Conservation (phyloP, 2,888 invertebrate genomes). For the Xestia c-nigrum region DNA sequence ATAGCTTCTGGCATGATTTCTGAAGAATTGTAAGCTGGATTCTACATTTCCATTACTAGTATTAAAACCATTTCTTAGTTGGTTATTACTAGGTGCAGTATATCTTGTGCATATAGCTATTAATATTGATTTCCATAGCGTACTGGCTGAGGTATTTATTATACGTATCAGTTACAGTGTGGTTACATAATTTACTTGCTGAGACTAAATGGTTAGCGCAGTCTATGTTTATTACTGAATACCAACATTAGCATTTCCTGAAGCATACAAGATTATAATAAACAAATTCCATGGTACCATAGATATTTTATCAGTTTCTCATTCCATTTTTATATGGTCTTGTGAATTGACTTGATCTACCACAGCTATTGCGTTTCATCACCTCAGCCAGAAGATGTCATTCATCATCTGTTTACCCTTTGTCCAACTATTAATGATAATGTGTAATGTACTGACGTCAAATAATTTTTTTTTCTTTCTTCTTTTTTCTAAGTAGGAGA, state of each 20-base stretch:
- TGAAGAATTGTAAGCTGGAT: constrained; percentile 1
- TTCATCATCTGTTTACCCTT: not conserved
- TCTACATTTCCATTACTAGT: constrained; percentile 3
- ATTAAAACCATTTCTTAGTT: constrained; percentile 1
- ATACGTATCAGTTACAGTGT: constrained; percentile 44
- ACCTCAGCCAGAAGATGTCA: not conserved
- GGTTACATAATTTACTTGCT: constrained; percentile 43
- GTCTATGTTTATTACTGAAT: constrained; percentile 38
- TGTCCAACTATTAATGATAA: too few species aligned
- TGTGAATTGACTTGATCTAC: not conserved
- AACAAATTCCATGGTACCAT: constrained; percentile 1
- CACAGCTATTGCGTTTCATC: not conserved
- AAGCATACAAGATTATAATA: constrained; percentile 25
- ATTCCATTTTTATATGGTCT: not conserved
- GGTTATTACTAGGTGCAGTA: not conserved
- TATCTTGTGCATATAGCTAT: constrained; percentile 1
- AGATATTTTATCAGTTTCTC: not conserved
- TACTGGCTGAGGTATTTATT: constrained; percentile 23
- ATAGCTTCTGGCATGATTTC: constrained; percentile 10
- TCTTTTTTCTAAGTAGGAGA: not conserved
- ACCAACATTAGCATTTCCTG: constrained; percentile 43
- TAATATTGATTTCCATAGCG: constrained; percentile 18
- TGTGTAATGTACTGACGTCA: too few species aligned
- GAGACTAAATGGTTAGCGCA: constrained; percentile 14
- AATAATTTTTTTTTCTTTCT: too few species aligned